Percentiles rank a stretch among this genome's conserved stretches.
These are phyloP conservation scores for Semibalanus balanoides DNA, from an alignment of 1,140 invertebrate genomes.

Conservation along the genomic window DNA sequence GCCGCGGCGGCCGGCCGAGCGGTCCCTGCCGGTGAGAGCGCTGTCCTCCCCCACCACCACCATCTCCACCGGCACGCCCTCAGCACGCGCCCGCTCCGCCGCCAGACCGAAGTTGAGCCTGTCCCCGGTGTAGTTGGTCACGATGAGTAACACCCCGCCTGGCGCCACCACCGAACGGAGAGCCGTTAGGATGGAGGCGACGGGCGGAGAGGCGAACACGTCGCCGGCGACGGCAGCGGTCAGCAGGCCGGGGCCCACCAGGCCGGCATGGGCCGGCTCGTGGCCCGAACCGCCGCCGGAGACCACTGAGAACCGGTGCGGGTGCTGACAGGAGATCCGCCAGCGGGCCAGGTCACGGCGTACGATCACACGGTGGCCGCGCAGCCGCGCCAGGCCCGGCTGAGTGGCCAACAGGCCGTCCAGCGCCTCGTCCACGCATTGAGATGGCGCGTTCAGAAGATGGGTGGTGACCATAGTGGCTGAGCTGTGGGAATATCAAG, in stretches of 20 bases:
- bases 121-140: constrained; percentile 79
- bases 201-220: constrained; percentile 64
- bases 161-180: constrained; percentile 39
- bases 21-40: constrained; percentile 38
- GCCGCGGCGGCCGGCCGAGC: constrained; percentile 49
- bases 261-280: constrained; percentile 55
- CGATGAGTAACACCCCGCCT: constrained; percentile 56
- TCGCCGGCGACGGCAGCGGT: constrained; percentile 55
- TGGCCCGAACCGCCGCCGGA: constrained; percentile 73
- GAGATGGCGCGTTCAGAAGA: constrained; percentile 46
- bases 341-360: background rate
- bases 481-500: too few species aligned
- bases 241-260: constrained; percentile 60
- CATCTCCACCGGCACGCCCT: constrained; percentile 46
- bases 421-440: constrained; percentile 50
- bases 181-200: constrained; percentile 47
- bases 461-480: constrained; percentile 20
- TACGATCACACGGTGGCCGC: constrained; percentile 13
- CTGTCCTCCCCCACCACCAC: constrained; percentile 58
- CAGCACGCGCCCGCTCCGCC: constrained; percentile 48
- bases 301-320: constrained; percentile 36
- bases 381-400: constrained; percentile 34
- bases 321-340: background rate
- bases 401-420: constrained; percentile 45
- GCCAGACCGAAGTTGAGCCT: constrained; percentile 72